Evolutionary conservation across 2,113 vertebrate species (phyloP), one percentile per base, ranked within the genome.

Genomic region (Nothocercus julius): DNA sequence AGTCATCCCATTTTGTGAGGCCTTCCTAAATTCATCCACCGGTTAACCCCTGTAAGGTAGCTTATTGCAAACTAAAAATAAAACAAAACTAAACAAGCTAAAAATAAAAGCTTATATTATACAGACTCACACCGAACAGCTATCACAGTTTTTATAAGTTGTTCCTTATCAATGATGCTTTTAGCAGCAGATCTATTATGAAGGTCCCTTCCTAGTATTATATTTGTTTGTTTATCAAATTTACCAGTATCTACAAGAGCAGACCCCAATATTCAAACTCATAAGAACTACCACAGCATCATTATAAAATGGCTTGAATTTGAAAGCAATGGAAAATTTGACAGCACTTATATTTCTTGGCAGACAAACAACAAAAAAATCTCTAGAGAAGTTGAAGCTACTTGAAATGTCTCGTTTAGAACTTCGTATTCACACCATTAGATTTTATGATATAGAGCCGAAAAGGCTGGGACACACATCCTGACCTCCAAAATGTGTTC

Each of bases 331-430:
- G 54, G 63, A 90, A 93, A 59, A 85, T 53, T 63, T 58, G n/a
- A 93, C 51, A 78, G 59, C 15, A 8, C 34, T 92, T 96, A 93
- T 89, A 86, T 63, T 96, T 96, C 77, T 82, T 94, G 78, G 91
- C 81, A 94, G 79, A 30, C 38, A 34, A 63, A 84, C 32, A 42
- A 56, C 17, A 42, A 56, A 85, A 89, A 66, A 49, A 32, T 88
- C 91, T 84, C 68, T 92, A 89, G 92, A 91, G 24, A 61, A 74
- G 40, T 24, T 38, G 42, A 59, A 59, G 85, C 58, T 76, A 68
- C 81, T 94, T 86, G 88, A 80, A 84, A 94, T 86, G 1, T 24
- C 45, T 54, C 53, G 30, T 42, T 79, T 86, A 79, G 63, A 89
- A 83, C 73, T 90, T 94, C 78, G 79, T 68, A 53, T 56, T 56